Evolutionary conservation across 2,888 invertebrate species (phyloP), one percentile per base, ranked within the genome.

Genomic region (Shargacucullia verbasci): DNA sequence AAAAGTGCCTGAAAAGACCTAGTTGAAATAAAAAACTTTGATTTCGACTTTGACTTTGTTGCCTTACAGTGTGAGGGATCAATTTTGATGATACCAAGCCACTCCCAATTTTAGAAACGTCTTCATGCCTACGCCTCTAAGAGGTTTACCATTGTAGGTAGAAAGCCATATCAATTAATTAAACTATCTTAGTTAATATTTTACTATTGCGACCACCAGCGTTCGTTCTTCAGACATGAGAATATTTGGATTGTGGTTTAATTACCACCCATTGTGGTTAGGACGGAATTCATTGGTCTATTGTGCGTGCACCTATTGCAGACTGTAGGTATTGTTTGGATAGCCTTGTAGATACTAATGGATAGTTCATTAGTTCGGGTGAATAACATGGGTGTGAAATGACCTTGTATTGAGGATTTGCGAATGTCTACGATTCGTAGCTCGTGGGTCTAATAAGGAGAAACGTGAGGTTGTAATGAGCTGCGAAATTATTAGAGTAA

Each of bases 161-260:
- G 38, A 60, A 78, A 20, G 2, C 29, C 9, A 7, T 56, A 20
- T n/a, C 0, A 0, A 0, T 2, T 11, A 6, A 20, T 15, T 14
- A 1, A 5, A 45, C 68, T 69, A 39, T 88, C 86, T 85, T 71
- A 86, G 83, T 48, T 56, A 65, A 70, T 58, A 69, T 83, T 83
- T 82, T 84, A 87, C 84, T 86, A 86, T 85, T 83, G 83, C 92
- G 93, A 93, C 93, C 93, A 93, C 93, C 93, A 75, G 82, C 80
- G 89, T 85, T 86, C 85, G 79, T 87, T 90, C 86, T 85, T 56
- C 69, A 86, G 89, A 87, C 84, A 85, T 76, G 84, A 83, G 88
- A 86, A 86, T 92, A 92, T 92, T 92, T 91, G 92, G 88, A 89
- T 90, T 91, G 86, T 86, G 77, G 83, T 90, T 92, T 93, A 92